Base-by-base conservation (phyloP, 1,140 invertebrate genomes). In the Drosophila bipectinata region DNA sequence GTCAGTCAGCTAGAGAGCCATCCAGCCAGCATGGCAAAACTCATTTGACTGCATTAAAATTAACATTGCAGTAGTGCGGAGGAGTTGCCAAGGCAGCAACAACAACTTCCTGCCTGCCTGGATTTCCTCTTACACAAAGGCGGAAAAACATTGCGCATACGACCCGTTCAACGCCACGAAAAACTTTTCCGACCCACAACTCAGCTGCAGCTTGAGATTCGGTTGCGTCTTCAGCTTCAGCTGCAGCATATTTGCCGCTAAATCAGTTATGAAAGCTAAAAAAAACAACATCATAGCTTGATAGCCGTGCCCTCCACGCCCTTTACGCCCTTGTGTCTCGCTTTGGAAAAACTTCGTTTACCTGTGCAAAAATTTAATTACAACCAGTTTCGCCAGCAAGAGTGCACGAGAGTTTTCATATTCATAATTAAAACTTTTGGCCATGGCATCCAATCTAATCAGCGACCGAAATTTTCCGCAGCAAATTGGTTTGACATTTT, bases 1-100 rank as follows among this genome's bases (percentile, higher is more conserved):
- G 45, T 14, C 55, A 32, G 26, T 18, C 52, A 55, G 51, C 5
- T 44, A 47, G 55, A 1, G 5, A 9, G 15, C 44, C 48, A 51
- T 26, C 15, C 55, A 63, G 59, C 63, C 63, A 64, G 45, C 63
- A 52, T 67, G 48, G 52, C n/a, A 54, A 73, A 85, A 84, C 81
- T 85, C 81, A 77, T 84, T 84, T 80, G 59, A 80, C 82, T 85
- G 81, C 81, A 84, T 84, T 77, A 85, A 75, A 72, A 85, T 85
- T 85, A 84, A 77, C 59, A 83, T 78, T 81, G 56, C 55, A 15
- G 45, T 24, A 24, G 28, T 39, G 21, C 24, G 14, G 18, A 41
- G 48, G 10, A 66, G 67, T 53, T 58, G 59, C 49, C 68, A 39
- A 28, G 28, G 24, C 58, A 51, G 45, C 64, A 66, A 44, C 62